These are phyloP conservation scores for Thereva unica DNA, from an alignment of 2,888 invertebrate species.

Conservation along the genomic window DNA sequence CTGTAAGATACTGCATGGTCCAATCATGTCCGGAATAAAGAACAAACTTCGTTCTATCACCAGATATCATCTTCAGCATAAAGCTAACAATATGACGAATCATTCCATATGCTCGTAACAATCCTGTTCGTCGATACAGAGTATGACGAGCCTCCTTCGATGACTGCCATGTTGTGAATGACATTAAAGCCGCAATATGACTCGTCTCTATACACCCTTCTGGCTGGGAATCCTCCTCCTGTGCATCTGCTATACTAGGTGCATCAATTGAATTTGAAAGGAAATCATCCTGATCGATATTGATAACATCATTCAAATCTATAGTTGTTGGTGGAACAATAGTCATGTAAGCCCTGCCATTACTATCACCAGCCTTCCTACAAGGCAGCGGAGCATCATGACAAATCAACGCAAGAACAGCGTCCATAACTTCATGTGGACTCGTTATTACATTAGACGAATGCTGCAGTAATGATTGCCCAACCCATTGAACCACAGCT, in stretches of 20 bases:
- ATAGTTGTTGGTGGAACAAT: slow-evolving; percentile 45
- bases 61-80: slow-evolving; percentile 79
- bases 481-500: slow-evolving; percentile 68
- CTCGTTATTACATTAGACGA: slow-evolving; percentile 64
- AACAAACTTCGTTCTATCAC: slow-evolving; percentile 73
- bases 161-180: slow-evolving; percentile 81
- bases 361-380: slow-evolving; percentile 46
- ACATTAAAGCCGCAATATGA: slow-evolving; percentile 77
- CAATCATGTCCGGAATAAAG: slow-evolving; percentile 92
- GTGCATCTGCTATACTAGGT: slow-evolving; percentile 40
- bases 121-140: slow-evolving; percentile 67
- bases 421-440: slow-evolving; percentile 71
- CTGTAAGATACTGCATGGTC: slow-evolving; percentile 80
- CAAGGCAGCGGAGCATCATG: slow-evolving; percentile 84
- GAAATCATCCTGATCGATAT: slow-evolving; percentile 57
- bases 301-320: slow-evolving; percentile 57
- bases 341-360: slow-evolving; percentile 23
- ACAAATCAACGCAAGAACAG: slow-evolving; percentile 81
- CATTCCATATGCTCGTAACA: slow-evolving; percentile 80
- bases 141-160: slow-evolving; percentile 64
- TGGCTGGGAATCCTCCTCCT: slow-evolving; percentile 50
- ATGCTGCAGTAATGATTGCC: slow-evolving; percentile 70
- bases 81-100: slow-evolving; percentile 80
- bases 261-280: slow-evolving; percentile 45
- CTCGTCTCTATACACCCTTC: slow-evolving; percentile 68